Evolutionary conservation across 2,113 vertebrate genomes (phyloP).

Genomic region (Martes martes): DNA sequence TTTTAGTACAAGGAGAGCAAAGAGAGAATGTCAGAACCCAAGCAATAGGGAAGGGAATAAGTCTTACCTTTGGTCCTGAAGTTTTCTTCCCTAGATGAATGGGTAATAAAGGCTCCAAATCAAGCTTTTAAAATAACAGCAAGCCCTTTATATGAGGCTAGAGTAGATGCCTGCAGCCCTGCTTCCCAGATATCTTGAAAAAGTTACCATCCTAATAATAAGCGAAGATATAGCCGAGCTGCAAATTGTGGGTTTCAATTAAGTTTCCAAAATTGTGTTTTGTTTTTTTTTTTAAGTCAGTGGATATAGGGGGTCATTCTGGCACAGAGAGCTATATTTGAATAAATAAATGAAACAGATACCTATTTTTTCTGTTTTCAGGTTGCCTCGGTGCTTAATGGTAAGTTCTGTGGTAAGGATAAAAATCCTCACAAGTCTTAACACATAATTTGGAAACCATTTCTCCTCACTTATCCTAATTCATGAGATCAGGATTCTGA

Average conservation of each 20-base stretch:
- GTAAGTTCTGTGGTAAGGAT: background rate
- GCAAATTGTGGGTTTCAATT: background rate
- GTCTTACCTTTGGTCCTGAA: background rate
- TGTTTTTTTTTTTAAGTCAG: background rate
- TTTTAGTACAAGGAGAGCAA: background rate
- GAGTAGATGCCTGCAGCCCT: background rate
- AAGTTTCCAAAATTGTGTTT: background rate
- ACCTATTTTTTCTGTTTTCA: background rate
- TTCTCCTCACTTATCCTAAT: background rate
- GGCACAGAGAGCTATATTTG: background rate
- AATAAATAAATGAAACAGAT: conserved; percentile 11
- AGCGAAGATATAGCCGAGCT: background rate
- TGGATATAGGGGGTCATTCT: background rate
- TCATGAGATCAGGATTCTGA: background rate
- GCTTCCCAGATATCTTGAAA: background rate
- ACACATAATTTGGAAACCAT: background rate
- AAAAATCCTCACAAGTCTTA: background rate
- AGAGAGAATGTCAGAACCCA: background rate
- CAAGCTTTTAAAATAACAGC: background rate
- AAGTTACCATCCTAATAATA: background rate
- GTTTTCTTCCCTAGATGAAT: background rate
- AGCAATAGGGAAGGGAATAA: background rate
- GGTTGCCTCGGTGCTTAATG: background rate
- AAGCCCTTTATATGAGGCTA: background rate
- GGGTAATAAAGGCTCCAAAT: background rate